These are phyloP conservation scores for Yoshiicerus persimilis DNA, from an alignment of 1,140 invertebrate species.

Conservation along the genomic window DNA sequence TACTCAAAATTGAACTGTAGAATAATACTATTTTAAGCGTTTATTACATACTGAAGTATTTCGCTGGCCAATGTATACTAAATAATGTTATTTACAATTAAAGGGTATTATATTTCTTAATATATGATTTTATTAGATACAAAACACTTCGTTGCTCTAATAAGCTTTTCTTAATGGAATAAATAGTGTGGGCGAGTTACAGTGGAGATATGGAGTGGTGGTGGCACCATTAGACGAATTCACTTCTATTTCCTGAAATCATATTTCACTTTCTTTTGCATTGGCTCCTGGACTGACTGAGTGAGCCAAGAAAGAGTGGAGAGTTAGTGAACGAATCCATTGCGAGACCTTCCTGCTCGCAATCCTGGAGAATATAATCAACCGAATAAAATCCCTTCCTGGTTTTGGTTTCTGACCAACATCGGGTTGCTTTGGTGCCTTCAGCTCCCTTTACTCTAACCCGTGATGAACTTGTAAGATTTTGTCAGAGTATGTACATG, in stretches of 20 bases:
- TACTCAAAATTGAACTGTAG: no score
- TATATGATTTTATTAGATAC: no score
- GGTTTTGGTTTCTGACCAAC: conserved; percentile 21
- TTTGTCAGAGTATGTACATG: background rate
- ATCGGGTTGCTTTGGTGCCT: background rate
- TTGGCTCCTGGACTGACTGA: background rate
- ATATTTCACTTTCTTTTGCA: conserved; percentile 25
- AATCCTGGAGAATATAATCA: background rate
- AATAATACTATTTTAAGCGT: no score
- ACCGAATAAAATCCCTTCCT: conserved; percentile 6
- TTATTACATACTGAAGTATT: no score
- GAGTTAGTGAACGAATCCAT: background rate
- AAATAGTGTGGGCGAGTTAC: background rate
- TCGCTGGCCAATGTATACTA: no score
- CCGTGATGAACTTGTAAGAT: conserved; percentile 3
- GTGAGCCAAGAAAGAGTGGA: background rate
- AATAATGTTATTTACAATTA: no score
- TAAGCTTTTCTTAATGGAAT: background rate
- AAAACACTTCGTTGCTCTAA: no score
- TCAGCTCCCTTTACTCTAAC: background rate
- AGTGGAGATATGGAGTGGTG: background rate
- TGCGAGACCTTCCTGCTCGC: background rate
- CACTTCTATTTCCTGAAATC: conserved; percentile 24
- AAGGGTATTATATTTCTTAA: no score
- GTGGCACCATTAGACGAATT: background rate